Evolutionary conservation across 2,797 vertebrate species (phyloP).

Genomic region (Pangasius macronema): DNA sequence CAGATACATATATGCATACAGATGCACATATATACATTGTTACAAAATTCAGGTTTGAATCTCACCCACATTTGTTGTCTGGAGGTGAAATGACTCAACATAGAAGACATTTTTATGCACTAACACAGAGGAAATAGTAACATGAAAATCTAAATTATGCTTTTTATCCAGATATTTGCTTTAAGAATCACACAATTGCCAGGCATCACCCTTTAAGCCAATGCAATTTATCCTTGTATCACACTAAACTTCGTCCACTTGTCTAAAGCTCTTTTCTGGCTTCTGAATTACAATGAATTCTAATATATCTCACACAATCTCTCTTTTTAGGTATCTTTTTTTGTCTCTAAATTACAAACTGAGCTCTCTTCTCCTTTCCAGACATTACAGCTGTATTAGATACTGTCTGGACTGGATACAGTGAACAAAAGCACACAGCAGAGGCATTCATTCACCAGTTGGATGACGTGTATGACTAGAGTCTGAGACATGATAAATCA

Average conservation of each 20-base stretch:
- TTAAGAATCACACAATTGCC: neutral
- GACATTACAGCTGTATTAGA: slow-evolving; percentile 64
- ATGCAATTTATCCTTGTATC: neutral
- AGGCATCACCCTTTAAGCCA: neutral
- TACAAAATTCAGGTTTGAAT: neutral
- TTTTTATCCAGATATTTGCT: neutral
- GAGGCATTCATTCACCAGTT: slow-evolving; percentile 13
- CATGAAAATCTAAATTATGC: neutral
- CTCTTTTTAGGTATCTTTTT: slow-evolving; percentile 41
- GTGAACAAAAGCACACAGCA: slow-evolving; percentile 61
- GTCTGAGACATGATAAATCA: neutral
- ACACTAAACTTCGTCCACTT: neutral
- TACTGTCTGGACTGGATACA: slow-evolving; percentile 62
- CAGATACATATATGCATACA: neutral
- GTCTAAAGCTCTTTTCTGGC: neutral
- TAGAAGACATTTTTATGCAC: neutral
- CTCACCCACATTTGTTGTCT: neutral
- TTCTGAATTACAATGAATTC: neutral
- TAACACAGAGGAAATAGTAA: neutral
- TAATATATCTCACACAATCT: slow-evolving; percentile 22
- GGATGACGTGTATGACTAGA: neutral
- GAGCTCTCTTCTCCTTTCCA: slow-evolving; percentile 51
- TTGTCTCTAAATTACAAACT: slow-evolving; percentile 5
- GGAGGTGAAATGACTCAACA: neutral
- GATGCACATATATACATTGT: neutral